Base-by-base conservation (phyloP, 2,113 vertebrate genomes). In the Megaceryle maxima region DNA sequence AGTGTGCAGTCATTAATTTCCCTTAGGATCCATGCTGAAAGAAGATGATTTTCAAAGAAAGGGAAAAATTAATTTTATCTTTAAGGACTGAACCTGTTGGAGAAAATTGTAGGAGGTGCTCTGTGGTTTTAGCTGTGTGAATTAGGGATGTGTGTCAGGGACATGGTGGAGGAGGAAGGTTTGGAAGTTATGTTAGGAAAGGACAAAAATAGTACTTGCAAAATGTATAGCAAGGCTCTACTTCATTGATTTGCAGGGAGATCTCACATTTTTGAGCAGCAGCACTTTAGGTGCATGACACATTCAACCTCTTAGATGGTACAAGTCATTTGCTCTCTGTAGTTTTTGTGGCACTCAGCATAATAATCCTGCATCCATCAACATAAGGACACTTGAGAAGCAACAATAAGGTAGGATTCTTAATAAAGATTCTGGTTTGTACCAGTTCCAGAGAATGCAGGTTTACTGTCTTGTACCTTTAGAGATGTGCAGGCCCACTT, bases 1-100 rank as follows among this genome's bases (percentile, higher is more conserved):
- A 90, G 55, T 16, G 64, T 89, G 63, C 62, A 4, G 51, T 97
- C 75, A 74, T 94, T 95, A 91, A 96, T 96, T 94, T 96, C 96
- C 94, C 91, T 50, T n/a, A 85, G 91, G 96, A 96, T 80, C 48
- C 73, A 87, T 57, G 70, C 77, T 93, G 90, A 94, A 96, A 88
- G 66, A 84, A 66, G 87, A 92, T 96, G 87, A 87, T 62, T 91
- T 76, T 83, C 75, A 87, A 78, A 95, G 91, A 95, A 80, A 90
- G 78, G 78, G 31, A 83, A 88, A 89, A 95, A 87, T 70, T 60
- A 91, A 87, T 89, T 94, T 92, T 83, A 16, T 84, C 56, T 72
- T 84, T 80, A 88, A 88, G 75, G 72, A 37, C 79, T 78, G 96
- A 72, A 68, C 85, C 84, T 86, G 78, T 63, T 88, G 68, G 92